Evolutionary conservation across 2,113 vertebrate genomes (phyloP).

Genomic region (Neomonachus schauinslandi): DNA sequence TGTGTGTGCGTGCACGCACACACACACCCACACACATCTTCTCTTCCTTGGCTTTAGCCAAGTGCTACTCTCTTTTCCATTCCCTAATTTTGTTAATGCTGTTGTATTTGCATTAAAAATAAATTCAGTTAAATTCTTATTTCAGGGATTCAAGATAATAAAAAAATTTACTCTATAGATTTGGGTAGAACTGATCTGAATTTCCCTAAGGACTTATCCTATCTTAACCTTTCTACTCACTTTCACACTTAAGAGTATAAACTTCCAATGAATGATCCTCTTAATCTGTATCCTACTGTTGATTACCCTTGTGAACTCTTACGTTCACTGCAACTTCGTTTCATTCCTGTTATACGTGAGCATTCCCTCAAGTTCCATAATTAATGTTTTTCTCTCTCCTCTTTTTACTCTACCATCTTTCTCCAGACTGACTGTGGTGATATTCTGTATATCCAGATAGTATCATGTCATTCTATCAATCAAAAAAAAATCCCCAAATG

Average conservation of each 20-base stretch:
- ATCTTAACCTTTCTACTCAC: background rate
- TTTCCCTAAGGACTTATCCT: background rate
- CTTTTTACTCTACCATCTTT: background rate
- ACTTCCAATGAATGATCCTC: background rate
- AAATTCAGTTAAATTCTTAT: background rate
- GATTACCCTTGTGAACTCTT: background rate
- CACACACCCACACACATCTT: background rate
- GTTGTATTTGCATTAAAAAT: constrained; percentile 31
- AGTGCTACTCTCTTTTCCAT: background rate
- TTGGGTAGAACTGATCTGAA: background rate
- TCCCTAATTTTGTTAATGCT: background rate
- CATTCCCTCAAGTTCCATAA: background rate
- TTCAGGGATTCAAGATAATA: background rate
- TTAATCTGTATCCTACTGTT: background rate
- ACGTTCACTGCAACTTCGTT: background rate
- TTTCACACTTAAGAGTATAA: background rate
- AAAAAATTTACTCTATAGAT: background rate
- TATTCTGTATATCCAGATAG: background rate
- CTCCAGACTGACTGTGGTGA: background rate
- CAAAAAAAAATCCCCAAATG: background rate
- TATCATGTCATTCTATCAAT: background rate
- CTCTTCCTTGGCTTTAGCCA: background rate
- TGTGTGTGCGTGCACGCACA: background rate
- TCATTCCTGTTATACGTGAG: background rate
- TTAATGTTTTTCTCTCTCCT: background rate